Evolutionary conservation across 2,888 invertebrate species (phyloP).

Genomic region (Chloromyia formosa): DNA sequence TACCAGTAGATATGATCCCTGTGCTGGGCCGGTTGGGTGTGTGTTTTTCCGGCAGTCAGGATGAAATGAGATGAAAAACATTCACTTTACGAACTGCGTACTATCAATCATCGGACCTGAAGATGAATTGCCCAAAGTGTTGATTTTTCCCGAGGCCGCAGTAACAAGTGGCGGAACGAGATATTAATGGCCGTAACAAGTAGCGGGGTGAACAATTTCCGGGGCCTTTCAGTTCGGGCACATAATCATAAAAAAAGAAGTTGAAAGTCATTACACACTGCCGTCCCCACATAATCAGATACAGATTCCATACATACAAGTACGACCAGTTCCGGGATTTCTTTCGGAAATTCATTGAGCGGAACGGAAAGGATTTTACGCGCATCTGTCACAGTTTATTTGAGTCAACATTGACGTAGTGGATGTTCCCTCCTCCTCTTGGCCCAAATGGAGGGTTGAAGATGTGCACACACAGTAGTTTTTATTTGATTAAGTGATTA

Average conservation of each 20-base stretch:
- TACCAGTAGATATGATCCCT: constrained; percentile 1
- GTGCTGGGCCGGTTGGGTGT: neutral
- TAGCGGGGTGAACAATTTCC: constrained; percentile 26
- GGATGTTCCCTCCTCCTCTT: neutral
- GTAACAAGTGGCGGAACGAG: constrained; percentile 46
- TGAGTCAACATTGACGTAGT: neutral
- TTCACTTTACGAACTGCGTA: constrained; percentile 17
- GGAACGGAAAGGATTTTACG: constrained; percentile 44
- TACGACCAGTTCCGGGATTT: constrained; percentile 29
- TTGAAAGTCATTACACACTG: constrained; percentile 34
- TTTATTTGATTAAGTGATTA: constrained; percentile 38
- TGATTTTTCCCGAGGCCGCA: constrained; percentile 31
- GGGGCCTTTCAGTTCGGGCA: constrained; percentile 3
- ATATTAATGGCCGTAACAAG: constrained; percentile 47
- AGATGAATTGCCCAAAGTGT: constrained; percentile 26
- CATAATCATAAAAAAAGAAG: neutral
- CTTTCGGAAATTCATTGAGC: constrained; percentile 45
- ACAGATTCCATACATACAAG: neutral
- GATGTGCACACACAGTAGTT: constrained; percentile 29
- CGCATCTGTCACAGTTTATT: constrained; percentile 40
- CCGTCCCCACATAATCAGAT: constrained; percentile 26
- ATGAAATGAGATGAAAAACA: constrained; percentile 35
- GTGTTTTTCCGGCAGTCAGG: neutral
- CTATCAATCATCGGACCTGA: constrained; percentile 40
- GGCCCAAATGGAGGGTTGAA: neutral